A percentile compares a stretch with the other conserved stretches of the same genome.
These are phyloP conservation scores for Calephelis nemesis DNA, from an alignment of 1,140 invertebrate species.

Conservation along the genomic window DNA sequence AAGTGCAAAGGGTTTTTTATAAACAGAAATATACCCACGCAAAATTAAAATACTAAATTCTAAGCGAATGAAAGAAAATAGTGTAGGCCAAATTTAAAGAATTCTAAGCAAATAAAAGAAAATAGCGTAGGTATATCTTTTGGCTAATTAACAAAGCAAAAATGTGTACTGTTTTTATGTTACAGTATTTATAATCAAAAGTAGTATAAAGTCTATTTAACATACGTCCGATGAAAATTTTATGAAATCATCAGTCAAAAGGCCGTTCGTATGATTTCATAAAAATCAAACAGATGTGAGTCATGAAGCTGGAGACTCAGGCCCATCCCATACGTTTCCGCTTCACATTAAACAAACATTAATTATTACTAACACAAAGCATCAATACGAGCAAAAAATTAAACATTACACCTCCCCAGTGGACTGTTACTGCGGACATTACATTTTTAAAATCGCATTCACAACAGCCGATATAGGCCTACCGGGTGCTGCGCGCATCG, in stretches of 20 bases:
- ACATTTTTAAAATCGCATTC: conserved; percentile 77
- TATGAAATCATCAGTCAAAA: conserved; percentile 33
- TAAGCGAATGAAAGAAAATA: no score
- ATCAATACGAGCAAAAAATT: conserved; percentile 64
- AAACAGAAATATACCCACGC: no score
- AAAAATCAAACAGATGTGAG: conserved; percentile 52
- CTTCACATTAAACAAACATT: conserved; percentile 62
- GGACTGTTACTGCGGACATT: conserved; percentile 56
- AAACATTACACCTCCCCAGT: conserved; percentile 64
- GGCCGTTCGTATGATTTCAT: conserved; percentile 43
- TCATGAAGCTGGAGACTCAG: conserved; percentile 31
- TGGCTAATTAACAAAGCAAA: no score
- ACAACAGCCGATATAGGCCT: conserved; percentile 67
- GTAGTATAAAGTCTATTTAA: no score
- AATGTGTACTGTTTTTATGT: no score
- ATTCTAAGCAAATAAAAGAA: no score
- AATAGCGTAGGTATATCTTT: no score
- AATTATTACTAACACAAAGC: conserved; percentile 63
- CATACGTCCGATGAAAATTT: not conserved
- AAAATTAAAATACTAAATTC: no score
- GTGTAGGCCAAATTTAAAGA: no score
- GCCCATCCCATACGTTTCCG: conserved; percentile 41
- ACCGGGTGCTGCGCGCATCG: conserved; percentile 46
- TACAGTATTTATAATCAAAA: no score
- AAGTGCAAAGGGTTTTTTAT: no score